These are phyloP conservation scores for Mercenaria mercenaria DNA, from an alignment of 1,140 invertebrate species.

Conservation along the genomic window DNA sequence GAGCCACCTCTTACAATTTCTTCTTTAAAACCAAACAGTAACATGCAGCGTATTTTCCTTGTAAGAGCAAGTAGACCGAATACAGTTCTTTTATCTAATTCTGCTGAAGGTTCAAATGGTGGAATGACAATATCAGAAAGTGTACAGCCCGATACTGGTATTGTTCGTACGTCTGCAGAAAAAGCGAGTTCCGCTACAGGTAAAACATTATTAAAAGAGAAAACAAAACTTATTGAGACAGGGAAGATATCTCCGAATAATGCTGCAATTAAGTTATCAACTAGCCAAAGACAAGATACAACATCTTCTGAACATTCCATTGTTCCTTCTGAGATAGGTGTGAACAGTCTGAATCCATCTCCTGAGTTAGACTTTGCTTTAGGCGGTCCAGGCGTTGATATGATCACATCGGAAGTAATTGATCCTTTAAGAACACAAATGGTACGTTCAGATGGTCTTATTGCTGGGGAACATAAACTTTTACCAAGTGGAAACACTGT, in stretches of 20 bases:
- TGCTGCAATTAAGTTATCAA: too few relatives aligned
- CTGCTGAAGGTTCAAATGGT: neutral
- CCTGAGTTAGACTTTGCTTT: too few relatives aligned
- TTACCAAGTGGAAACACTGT: neutral
- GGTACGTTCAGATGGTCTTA: neutral
- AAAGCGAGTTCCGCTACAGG: neutral
- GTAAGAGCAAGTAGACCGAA: neutral
- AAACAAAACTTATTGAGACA: too few relatives aligned
- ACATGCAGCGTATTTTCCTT: neutral
- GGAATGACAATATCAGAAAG: neutral
- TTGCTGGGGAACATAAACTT: neutral
- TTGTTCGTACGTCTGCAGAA: neutral
- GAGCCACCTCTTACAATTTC: neutral
- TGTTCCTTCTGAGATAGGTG: too few relatives aligned
- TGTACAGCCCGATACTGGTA: neutral
- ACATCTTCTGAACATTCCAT: too few relatives aligned
- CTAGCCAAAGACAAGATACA: too few relatives aligned
- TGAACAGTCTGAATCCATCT: too few relatives aligned
- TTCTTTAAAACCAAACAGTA: neutral
- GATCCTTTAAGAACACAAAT: constrained; percentile 7
- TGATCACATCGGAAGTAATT: neutral
- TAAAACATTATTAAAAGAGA: too few relatives aligned
- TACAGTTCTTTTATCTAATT: neutral
- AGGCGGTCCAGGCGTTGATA: neutral
- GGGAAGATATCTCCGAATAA: too few relatives aligned